Conservation (phyloP, 2,113 vertebrate genomes). For the Embiotoca jacksoni region DNA sequence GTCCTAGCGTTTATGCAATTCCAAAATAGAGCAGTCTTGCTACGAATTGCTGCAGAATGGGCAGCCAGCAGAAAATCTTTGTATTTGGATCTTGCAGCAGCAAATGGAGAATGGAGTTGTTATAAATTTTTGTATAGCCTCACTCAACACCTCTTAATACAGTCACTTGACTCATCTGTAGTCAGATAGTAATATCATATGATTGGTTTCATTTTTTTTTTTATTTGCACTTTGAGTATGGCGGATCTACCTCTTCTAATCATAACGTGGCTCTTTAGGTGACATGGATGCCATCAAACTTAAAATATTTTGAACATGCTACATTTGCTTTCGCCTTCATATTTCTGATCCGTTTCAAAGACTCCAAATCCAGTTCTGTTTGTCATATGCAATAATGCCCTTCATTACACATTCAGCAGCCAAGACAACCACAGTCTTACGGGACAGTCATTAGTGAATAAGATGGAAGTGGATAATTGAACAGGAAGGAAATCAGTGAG, state of each 20-base stretch:
- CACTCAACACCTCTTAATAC: not conserved
- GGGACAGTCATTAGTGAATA: constrained; percentile 2
- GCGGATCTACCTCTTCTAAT: not conserved
- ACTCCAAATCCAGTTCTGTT: not conserved
- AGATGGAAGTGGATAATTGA: constrained; percentile 47
- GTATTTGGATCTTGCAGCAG: not conserved
- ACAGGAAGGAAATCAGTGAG: constrained; percentile 53
- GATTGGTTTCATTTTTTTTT: not conserved
- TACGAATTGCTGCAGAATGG: constrained; percentile 3
- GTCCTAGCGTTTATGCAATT: not conserved
- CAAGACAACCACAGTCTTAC: not conserved
- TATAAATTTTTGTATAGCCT: not conserved
- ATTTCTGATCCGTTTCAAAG: constrained; percentile 1
- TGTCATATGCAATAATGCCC: not conserved
- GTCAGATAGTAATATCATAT: not conserved
- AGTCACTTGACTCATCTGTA: not conserved
- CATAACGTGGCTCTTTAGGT: not conserved
- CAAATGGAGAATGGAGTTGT: not conserved
- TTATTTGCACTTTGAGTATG: not conserved
- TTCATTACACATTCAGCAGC: not conserved
- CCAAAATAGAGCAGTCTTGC: not conserved
- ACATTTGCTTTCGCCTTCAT: not conserved
- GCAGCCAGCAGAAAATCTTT: not conserved
- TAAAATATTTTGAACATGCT: not conserved
- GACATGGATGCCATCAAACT: not conserved